These are phyloP conservation scores for Myzus persicae DNA, from an alignment of 1,140 invertebrate genomes.

Conservation along the genomic window DNA sequence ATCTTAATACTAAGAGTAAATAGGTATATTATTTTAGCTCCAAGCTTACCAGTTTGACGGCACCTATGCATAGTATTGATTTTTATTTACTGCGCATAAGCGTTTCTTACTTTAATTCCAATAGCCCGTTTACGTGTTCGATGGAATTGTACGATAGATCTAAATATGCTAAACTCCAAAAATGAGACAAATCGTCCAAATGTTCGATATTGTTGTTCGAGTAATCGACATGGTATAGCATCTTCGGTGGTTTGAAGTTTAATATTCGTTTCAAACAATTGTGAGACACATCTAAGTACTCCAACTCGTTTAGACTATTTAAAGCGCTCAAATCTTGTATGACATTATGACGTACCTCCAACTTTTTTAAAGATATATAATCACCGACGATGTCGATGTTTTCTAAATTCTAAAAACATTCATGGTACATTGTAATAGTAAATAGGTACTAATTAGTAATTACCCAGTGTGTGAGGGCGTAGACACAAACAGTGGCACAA, in stretches of 20 bases:
- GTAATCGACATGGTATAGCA: not conserved
- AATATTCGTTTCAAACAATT: conserved; percentile 27
- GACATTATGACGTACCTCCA: not conserved
- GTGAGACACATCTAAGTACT: conserved; percentile 40
- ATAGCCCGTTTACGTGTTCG: not conserved
- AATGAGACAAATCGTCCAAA: not conserved
- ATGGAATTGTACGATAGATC: conserved; percentile 27
- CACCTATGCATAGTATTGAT: not conserved
- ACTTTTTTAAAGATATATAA: conserved; percentile 29
- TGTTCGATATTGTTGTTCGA: conserved; percentile 38
- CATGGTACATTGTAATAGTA: too few relatives aligned
- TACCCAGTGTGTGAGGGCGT: too few relatives aligned
- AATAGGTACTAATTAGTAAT: too few relatives aligned
- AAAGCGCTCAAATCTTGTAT: not conserved
- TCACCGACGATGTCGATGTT: conserved; percentile 10
- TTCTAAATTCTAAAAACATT: conserved; percentile 34
- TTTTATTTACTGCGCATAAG: not conserved
- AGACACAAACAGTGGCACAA: too few relatives aligned
- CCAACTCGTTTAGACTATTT: not conserved
- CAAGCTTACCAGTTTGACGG: not conserved
- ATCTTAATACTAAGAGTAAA: not conserved
- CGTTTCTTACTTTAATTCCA: conserved; percentile 19
- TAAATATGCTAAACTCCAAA: conserved; percentile 41
- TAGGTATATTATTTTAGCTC: not conserved
- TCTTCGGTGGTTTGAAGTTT: conserved; percentile 22